Evolutionary conservation across 2,797 vertebrate genomes (phyloP).

Genomic region (Spheniscus humboldti): DNA sequence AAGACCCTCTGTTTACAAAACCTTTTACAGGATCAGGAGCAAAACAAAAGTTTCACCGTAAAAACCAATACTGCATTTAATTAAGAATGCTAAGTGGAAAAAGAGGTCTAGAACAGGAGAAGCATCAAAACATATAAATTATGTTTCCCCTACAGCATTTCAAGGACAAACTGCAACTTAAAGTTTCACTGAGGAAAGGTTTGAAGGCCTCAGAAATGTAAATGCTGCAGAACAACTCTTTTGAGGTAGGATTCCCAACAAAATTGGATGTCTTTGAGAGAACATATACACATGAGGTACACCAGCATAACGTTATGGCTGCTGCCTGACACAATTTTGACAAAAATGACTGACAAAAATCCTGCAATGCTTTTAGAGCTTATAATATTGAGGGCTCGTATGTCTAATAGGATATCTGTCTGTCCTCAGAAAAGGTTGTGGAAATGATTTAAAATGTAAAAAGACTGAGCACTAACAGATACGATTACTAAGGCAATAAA

Average conservation of each 20-base stretch:
- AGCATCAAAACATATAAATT: neutral
- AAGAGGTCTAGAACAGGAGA: neutral
- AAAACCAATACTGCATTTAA: neutral
- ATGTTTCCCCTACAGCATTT: neutral
- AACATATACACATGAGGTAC: neutral
- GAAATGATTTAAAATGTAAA: neutral
- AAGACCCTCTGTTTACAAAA: neutral
- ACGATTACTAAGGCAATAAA: neutral
- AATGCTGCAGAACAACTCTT: neutral
- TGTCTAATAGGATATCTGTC: neutral
- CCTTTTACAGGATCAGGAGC: neutral
- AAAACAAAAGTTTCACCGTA: neutral
- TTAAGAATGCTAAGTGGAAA: neutral
- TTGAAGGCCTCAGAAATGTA: neutral
- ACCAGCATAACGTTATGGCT: neutral
- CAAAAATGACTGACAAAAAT: neutral
- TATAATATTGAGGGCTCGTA: neutral
- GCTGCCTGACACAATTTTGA: neutral
- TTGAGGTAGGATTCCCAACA: neutral
- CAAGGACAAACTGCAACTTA: neutral
- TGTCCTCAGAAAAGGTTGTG: neutral
- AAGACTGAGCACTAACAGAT: neutral
- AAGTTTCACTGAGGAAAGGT: neutral
- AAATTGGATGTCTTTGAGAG: neutral
- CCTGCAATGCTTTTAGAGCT: neutral